Conservation (phyloP, 2,797 vertebrate genomes). For the Diplodus sargus region DNA sequence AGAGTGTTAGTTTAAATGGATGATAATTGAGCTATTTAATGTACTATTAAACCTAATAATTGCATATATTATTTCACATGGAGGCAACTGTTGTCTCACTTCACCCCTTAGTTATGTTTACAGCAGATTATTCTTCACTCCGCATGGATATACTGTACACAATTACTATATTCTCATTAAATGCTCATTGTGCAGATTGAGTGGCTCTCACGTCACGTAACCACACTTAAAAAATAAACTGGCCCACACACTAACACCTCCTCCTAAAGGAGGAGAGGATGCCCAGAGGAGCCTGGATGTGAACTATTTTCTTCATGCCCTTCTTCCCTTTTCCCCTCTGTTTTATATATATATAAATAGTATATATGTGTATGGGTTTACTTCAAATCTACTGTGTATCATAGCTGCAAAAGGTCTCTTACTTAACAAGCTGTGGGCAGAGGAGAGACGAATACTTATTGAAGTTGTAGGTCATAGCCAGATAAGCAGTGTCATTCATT, state of each 20-base stretch:
- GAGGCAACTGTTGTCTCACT: slow-evolving; percentile 1
- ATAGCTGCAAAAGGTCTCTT: slow-evolving; percentile 20
- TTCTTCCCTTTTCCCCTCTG: background rate
- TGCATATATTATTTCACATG: slow-evolving; percentile 16
- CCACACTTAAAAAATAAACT: slow-evolving; percentile 39
- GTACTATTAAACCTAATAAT: slow-evolving; percentile 55
- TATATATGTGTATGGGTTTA: background rate
- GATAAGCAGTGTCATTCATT: slow-evolving; percentile 1
- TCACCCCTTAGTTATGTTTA: slow-evolving; percentile 6
- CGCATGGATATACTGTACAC: background rate
- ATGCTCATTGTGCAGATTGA: slow-evolving; percentile 23
- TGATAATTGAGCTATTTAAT: slow-evolving; percentile 56
- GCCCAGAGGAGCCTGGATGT: slow-evolving; percentile 2
- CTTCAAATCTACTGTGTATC: slow-evolving; percentile 30
- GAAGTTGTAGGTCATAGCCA: slow-evolving; percentile 11
- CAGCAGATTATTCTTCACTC: slow-evolving; percentile 12
- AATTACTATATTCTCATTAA: slow-evolving; percentile 27
- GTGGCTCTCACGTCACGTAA: slow-evolving; percentile 32
- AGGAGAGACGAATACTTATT: slow-evolving; percentile 2
- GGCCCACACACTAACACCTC: slow-evolving; percentile 30
- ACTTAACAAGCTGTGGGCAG: slow-evolving; percentile 27
- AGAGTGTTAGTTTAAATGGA: slow-evolving; percentile 37
- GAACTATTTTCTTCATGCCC: slow-evolving; percentile 14
- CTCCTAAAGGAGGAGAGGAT: slow-evolving; percentile 8
- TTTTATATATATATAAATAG: background rate